These are phyloP conservation scores for Nasonovia ribisnigri DNA, from an alignment of 2,888 invertebrate species.

Conservation along the genomic window DNA sequence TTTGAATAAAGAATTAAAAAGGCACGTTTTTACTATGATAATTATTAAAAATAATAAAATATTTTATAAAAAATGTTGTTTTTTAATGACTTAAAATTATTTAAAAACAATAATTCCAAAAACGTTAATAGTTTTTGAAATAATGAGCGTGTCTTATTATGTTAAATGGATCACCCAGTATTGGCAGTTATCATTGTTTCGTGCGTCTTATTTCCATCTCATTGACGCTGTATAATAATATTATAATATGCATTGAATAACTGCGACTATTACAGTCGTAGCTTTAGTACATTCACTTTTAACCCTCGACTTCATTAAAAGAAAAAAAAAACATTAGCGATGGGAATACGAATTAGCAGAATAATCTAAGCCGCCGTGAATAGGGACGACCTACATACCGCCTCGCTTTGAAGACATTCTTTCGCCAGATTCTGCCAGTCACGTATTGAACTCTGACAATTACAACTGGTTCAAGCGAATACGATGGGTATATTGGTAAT, in stretches of 20 bases:
- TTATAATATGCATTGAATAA: background rate
- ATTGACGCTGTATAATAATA: background rate
- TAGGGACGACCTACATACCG: conserved; percentile 48
- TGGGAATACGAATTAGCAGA: conserved; percentile 47
- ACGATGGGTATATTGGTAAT: background rate
- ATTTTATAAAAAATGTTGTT: too few species aligned
- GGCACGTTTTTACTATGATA: too few species aligned
- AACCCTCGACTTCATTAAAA: conserved; percentile 36
- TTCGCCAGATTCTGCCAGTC: conserved; percentile 36
- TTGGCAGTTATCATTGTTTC: background rate
- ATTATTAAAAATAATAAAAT: too few species aligned
- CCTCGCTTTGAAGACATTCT: background rate
- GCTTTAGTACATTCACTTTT: conserved; percentile 38
- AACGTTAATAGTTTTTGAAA: too few species aligned
- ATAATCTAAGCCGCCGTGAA: conserved; percentile 13
- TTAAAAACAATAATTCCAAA: too few species aligned
- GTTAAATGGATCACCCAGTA: background rate
- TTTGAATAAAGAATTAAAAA: too few species aligned
- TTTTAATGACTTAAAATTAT: too few species aligned
- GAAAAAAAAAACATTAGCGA: conserved; percentile 18
- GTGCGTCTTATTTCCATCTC: background rate
- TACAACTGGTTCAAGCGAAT: conserved; percentile 41
- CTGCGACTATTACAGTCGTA: background rate
- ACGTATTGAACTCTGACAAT: conserved; percentile 57
- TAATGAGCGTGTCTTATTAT: too few species aligned